Evolutionary conservation across 1,140 invertebrate genomes (phyloP).

Genomic region (Vanessa atalanta): DNA sequence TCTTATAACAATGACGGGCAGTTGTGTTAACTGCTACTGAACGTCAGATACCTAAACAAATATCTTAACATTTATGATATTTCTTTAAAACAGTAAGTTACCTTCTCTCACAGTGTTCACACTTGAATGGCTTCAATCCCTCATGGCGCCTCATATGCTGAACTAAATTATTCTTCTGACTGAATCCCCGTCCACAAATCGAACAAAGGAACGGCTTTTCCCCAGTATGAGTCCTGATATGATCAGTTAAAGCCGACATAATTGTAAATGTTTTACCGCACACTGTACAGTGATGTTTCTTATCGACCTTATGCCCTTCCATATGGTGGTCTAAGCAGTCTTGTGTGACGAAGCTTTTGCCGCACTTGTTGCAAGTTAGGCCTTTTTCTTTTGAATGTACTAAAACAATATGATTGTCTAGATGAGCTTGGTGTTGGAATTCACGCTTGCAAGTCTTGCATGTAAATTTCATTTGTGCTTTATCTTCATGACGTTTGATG

Average conservation of each 20-base stretch:
- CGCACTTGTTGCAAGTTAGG: conserved; percentile 62
- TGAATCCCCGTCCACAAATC: conserved; percentile 77
- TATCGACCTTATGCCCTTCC: conserved; percentile 77
- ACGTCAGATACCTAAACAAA: too few species aligned
- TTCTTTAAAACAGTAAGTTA: conserved; percentile 35
- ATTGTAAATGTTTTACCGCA: conserved; percentile 82
- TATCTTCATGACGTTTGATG: conserved; percentile 70
- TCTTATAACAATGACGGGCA: too few species aligned
- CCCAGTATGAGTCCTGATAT: conserved; percentile 82
- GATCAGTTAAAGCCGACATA: conserved; percentile 81
- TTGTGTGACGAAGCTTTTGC: conserved; percentile 60
- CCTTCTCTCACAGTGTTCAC: conserved; percentile 75
- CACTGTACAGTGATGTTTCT: conserved; percentile 81
- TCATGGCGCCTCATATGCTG: conserved; percentile 81
- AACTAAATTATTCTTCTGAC: conserved; percentile 81
- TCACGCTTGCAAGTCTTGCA: conserved; percentile 73
- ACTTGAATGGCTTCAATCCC: conserved; percentile 81
- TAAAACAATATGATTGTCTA: conserved; percentile 75
- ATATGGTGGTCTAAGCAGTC: conserved; percentile 61
- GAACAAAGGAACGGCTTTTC: conserved; percentile 82
- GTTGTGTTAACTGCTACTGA: too few species aligned
- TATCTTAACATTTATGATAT: too few species aligned
- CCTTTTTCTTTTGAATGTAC: conserved; percentile 67
- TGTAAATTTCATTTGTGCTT: conserved; percentile 53
- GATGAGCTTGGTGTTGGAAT: conserved; percentile 72